Evolutionary conservation across 2,888 invertebrate species (phyloP), one percentile per base, ranked within the genome.

Genomic region (Cerastis leucographa): DNA sequence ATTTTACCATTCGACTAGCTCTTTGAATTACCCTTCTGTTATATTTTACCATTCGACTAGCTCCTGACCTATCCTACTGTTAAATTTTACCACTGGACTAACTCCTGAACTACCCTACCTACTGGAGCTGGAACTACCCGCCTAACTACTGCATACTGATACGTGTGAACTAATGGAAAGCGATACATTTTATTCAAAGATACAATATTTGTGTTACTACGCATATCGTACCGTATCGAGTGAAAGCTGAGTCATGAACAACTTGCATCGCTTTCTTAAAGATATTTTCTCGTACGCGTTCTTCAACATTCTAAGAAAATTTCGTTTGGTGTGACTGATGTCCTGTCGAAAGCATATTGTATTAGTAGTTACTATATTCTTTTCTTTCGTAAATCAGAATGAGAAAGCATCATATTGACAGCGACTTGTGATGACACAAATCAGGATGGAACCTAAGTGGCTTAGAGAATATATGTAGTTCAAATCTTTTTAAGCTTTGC

Each of bases 211-310:
- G 79, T 75, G 65, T 79, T 49, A 59, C 35, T 35, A 76, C 35
- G 14, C 44, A 73, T 79, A 88, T 86, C 92, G 92, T 96, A 96
- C 96, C 96, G 96, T 95, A 88, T 95, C 95, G 84, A 93, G 91
- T 80, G 95, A 90, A 90, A 95, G 94, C 86, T 89, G 88, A 80
- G 72, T 76, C 88, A 89, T 84, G 71, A 93, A 90, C 83, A 93
- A 87, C 94, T 94, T 94, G 94, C 93, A 95, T 85, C 92, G 92
- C 92, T 94, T 95, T 94, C 92, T 94, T 74, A 78, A 1, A 91
- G 89, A 84, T 81, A 95, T 86, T 91, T 85, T 93, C 86, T 91
- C 89, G 90, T 87, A 94, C 69, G 93, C 89, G 84, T 80, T 93
- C 94, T 94, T 95, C 91, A 95, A 86, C 78, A 91, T 89, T 91